phyloP scores from a whole-genome alignment of 37 sponge, comb jelly and placozoan species.

The Aphrocallistes beatrix region DNA sequence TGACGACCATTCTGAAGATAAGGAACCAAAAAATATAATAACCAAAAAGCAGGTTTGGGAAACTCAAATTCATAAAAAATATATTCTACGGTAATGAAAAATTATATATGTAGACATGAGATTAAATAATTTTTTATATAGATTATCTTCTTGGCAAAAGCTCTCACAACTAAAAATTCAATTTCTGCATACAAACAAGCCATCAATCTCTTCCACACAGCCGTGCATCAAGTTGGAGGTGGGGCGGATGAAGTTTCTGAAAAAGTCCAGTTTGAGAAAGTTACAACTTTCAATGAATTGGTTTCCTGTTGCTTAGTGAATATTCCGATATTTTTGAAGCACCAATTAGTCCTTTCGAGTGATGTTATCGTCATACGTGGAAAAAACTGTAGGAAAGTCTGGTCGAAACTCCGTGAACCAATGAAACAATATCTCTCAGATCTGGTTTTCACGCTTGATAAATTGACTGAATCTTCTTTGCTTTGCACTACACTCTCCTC shows the following conservation, averaged over 20 bases:
- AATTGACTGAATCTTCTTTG: neutral
- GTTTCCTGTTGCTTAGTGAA: neutral
- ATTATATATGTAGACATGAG: neutral
- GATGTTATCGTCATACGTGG: neutral
- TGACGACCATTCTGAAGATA: neutral
- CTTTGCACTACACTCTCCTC: neutral
- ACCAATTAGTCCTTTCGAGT: neutral
- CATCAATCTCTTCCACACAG: neutral
- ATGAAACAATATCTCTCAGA: neutral
- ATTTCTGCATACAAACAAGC: neutral
- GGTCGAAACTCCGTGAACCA: neutral
- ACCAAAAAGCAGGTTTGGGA: neutral
- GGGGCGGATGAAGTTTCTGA: neutral
- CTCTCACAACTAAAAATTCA: neutral
- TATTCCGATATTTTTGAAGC: neutral
- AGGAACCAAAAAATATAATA: neutral
- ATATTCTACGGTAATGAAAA: neutral
- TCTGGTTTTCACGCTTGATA: neutral
- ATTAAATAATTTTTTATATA: neutral
- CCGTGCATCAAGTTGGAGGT: neutral
- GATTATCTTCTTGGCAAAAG: neutral
- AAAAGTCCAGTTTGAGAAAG: neutral
- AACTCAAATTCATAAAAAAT: neutral
- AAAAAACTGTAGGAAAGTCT: neutral
- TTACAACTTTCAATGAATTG: neutral